Percentiles rank a stretch among this genome's conserved stretches.
These are phyloP conservation scores for Odontothrips loti DNA, from an alignment of 2,888 invertebrate genomes.

Conservation along the genomic window DNA sequence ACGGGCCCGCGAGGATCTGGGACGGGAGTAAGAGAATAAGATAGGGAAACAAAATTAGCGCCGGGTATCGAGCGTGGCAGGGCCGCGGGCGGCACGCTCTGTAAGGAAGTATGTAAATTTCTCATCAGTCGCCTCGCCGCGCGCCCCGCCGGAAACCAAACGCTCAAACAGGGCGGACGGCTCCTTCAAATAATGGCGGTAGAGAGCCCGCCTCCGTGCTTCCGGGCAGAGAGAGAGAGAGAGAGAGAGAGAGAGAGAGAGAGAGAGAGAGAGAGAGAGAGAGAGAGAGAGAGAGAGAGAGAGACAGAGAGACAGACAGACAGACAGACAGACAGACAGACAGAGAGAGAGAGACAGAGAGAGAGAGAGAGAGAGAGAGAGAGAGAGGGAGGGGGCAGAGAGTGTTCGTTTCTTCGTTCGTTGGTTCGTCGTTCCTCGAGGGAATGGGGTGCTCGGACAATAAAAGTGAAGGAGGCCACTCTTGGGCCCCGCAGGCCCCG, in stretches of 20 bases:
- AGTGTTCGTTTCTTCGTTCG: too few species aligned
- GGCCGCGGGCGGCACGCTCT: background rate
- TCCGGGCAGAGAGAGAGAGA: background rate
- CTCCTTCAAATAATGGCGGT: background rate
- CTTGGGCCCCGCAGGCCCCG: too few species aligned
- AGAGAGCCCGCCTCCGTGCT: background rate
- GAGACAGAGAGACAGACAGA: background rate
- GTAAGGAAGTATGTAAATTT: conserved; percentile 8
- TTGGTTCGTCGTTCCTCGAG: too few species aligned
- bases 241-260: background rate
- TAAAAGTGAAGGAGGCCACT: too few species aligned
- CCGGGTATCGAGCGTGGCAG: too few species aligned
- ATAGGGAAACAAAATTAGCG: too few species aligned
- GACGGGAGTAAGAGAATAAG: too few species aligned
- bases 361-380: background rate
- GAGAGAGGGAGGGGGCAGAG: background rate
- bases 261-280: background rate
- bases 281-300: background rate
- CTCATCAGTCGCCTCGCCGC: background rate
- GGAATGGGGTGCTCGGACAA: too few species aligned
- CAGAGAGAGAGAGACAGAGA: background rate
- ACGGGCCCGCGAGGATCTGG: too few species aligned
- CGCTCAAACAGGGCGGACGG: background rate
- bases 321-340: background rate
- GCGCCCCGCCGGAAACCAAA: background rate